Conservation (phyloP, 1,140 invertebrate species). For the Asobara japonica region DNA sequence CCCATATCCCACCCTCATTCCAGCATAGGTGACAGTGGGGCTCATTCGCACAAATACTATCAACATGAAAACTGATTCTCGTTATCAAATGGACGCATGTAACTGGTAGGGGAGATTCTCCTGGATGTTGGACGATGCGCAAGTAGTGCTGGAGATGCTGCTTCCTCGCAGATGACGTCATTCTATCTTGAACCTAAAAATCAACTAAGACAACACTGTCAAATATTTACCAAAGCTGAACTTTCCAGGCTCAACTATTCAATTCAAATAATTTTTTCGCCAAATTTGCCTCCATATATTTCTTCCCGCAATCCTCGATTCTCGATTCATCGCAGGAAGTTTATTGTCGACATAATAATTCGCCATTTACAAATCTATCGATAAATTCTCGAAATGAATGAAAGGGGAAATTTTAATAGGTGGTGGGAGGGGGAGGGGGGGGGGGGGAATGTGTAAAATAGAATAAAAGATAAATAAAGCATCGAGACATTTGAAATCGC, state of each 20-base stretch:
- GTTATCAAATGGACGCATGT: background rate
- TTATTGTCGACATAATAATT: background rate
- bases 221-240: no score
- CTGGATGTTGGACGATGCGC: background rate
- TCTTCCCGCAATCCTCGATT: no score
- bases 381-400: background rate
- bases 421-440: background rate
- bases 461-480: background rate
- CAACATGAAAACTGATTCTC: background rate
- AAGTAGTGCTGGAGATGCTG: no score
- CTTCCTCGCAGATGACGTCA: no score
- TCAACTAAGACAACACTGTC: no score
- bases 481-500: constrained; percentile 5
- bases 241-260: no score
- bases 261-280: no score
- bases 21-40: background rate
- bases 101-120: background rate
- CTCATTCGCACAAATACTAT: background rate
- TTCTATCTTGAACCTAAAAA: no score
- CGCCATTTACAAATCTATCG: background rate
- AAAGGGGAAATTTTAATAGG: background rate
- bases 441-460: background rate
- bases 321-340: background rate
- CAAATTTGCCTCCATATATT: no score
- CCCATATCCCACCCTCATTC: background rate